Base-by-base conservation (phyloP, 2,113 vertebrate species). In the Himantopus leucocephalus region DNA sequence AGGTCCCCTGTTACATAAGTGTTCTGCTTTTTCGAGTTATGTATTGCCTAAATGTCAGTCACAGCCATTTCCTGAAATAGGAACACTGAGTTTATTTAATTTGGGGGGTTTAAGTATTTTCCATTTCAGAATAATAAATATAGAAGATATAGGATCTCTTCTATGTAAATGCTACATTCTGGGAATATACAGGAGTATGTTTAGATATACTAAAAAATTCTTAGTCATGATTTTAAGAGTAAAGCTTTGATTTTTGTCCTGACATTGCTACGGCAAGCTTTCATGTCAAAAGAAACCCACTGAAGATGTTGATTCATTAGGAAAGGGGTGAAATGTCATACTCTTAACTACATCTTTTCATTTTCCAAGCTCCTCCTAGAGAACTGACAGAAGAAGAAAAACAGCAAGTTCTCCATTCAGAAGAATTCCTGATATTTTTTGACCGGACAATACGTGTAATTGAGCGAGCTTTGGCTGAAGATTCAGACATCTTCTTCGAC, bases 371-470 rank as follows among this genome's bases (percentile, higher is more conserved):
- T 96, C 98, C 98, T 97, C 98, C 98, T 53, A 98, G 99, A 91
- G 99, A 99, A 97, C 97, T 99, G 97, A 99, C 99, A 3, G 99
- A 99, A 96, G 99, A 99, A 98, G 99, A 99, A 97, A 99, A 99
- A 92, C 99, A 99, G 96, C 99, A 99, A 98, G 98, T 99, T 92
- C 98, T 99, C 63, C 99, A 99, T 98, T 99, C 99, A 3, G 99
- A 99, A 64, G 99, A 99, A 96, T 99, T 99, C 93, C 98, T 99
- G 97, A 99, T 99, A 93, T 99, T 99, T 98, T 99, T 99, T 45
- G 99, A 99, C 97, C 98, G 99, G 90, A 99, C 99, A 92, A 99
- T 99, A 95, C 98, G 99, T 37, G 99, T 99, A 81, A 99, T 99
- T 97, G 99, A 99, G 96, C 96, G 99, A 97, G 99, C 99, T 2